Base-by-base conservation (phyloP, 2,888 invertebrate species). In the Kuschelorhynchus macadamiae region DNA sequence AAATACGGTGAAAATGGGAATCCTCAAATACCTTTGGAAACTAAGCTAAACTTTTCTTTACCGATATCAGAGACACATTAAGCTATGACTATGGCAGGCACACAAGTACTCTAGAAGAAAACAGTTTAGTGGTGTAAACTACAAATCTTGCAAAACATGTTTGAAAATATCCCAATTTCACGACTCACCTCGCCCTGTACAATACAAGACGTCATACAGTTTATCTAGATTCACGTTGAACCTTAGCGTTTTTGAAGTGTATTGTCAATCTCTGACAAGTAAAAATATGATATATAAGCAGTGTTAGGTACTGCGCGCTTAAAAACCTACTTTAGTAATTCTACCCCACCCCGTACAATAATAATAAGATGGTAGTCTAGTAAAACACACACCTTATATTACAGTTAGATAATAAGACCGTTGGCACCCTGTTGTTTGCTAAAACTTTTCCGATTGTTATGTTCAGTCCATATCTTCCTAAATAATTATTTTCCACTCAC, bases 201-300 rank as follows among this genome's bases (percentile, higher is more conserved):
- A 18, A 21, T n/a, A 33, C 36, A 41, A 41, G 47, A 49, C 49
- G 25, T 46, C 46, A 57, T 12, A 47, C 17, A 47, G 25, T 39
- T 21, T 25, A 18, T 42, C 16, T 53, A 21, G 55, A 47, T 53
- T 63, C 20, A 55, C 25, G 20, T 39, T 25, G 21, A 63, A 63
- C 63, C 61, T 52, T 52, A 49, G 33, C 20, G 25, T 41, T 42
- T 55, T 55, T 16, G 16, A 41, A 47, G 36, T 25, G 49, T 60
- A 63, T 46, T 65, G 57, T 57, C 64, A 65, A 50, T 66, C 66
- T 65, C 46, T 66, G 59, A 66, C 66, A 39, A 53, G 53, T 30
- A 42, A 50, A 52, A 66, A 59, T 50, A 63, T 63, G 44, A 53
- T 44, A 52, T n/a, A n/a, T 60, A 57, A 66, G 50, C 50, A 66